These are phyloP conservation scores for Phania funesta DNA, from an alignment of 2,888 invertebrate genomes.

Conservation along the genomic window DNA sequence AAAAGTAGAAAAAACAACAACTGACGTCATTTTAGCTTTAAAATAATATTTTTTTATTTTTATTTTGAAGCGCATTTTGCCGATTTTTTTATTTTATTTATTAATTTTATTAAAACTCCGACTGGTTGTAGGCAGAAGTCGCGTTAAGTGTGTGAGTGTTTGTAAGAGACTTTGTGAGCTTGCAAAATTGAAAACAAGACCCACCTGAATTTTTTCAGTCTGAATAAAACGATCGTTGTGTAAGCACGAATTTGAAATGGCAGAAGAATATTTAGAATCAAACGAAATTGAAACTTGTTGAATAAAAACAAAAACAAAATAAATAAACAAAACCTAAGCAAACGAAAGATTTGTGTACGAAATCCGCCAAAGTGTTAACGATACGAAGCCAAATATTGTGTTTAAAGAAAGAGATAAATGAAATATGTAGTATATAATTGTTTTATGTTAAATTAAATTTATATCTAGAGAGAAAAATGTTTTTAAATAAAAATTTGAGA, in stretches of 20 bases:
- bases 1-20: slow-evolving; percentile 15
- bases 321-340: slow-evolving; percentile 1
- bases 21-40: slow-evolving; percentile 61
- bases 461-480: background rate
- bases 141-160: slow-evolving; percentile 53
- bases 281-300: slow-evolving; percentile 53
- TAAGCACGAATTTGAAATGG: slow-evolving; percentile 69
- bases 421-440: background rate
- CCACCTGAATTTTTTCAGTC: slow-evolving; percentile 72
- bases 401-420: background rate
- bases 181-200: slow-evolving; percentile 64
- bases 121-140: slow-evolving; percentile 63
- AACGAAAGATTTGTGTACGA: background rate
- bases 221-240: slow-evolving; percentile 75
- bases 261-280: background rate
- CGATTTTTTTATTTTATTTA: slow-evolving; percentile 21
- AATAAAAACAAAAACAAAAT: background rate
- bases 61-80: slow-evolving; percentile 51
- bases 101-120: slow-evolving; percentile 2
- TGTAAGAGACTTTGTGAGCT: slow-evolving; percentile 31
- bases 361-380: background rate
- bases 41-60: slow-evolving; percentile 39
- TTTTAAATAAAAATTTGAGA: background rate
- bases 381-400: background rate
- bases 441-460: background rate